Conservation (phyloP, 1,140 invertebrate genomes). For the Sweltsa coloradensis region DNA sequence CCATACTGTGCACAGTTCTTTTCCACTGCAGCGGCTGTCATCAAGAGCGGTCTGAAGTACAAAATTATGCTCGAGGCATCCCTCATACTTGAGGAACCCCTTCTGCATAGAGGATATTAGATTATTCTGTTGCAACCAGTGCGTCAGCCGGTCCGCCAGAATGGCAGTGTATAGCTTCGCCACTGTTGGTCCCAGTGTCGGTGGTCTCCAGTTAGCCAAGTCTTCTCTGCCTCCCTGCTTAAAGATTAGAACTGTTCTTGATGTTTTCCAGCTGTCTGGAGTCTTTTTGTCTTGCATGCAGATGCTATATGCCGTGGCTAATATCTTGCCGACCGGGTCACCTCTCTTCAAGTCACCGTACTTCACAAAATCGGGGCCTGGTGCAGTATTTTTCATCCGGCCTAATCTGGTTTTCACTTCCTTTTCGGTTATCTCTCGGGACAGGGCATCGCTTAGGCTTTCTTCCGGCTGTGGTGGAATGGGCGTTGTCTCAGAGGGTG, state of each 20-base stretch:
- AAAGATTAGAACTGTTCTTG: conserved; percentile 15
- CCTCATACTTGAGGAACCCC: conserved; percentile 25
- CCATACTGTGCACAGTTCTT: no score
- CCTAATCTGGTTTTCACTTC: no score
- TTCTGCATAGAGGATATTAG: conserved; percentile 19
- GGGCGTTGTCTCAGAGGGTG: no score
- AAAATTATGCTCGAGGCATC: conserved; percentile 28
- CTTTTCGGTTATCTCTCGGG: no score
- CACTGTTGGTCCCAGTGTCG: conserved; percentile 8
- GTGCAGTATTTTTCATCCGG: conserved; percentile 19
- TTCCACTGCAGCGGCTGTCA: conserved; percentile 17
- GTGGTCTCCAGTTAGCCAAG: conserved; percentile 12
- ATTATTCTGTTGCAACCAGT: conserved; percentile 2
- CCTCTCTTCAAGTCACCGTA: not conserved
- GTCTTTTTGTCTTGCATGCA: not conserved
- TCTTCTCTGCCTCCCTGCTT: conserved; percentile 11
- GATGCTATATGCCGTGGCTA: not conserved
- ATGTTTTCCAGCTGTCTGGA: conserved; percentile 14
- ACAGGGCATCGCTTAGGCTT: no score
- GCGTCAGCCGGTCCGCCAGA: conserved; percentile 3
- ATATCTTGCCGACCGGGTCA: not conserved
- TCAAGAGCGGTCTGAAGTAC: conserved; percentile 20
- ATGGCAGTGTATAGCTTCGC: conserved; percentile 11
- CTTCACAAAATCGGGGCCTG: conserved; percentile 15
- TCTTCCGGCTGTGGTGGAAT: no score